These are phyloP conservation scores for Melanostoma scalare DNA, from an alignment of 2,888 invertebrate genomes.

Conservation along the genomic window DNA sequence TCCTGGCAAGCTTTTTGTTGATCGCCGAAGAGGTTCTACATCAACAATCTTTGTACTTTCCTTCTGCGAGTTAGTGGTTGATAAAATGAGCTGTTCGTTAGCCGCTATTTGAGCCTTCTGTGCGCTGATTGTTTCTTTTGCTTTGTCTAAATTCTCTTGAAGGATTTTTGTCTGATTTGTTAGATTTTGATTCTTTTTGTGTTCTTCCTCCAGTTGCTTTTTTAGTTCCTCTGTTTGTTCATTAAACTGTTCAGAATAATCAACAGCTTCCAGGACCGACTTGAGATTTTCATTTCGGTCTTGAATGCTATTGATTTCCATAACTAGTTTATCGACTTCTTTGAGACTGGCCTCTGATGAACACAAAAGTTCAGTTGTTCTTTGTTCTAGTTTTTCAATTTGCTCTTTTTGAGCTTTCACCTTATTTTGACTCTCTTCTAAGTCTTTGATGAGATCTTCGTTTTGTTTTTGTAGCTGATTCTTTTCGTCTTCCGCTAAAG, in stretches of 20 bases:
- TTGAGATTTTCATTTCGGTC: slow-evolving; percentile 45
- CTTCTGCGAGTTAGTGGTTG: too few species aligned
- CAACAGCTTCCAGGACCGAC: slow-evolving; percentile 57
- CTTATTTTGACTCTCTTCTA: slow-evolving; percentile 28
- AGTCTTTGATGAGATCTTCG: slow-evolving; percentile 30
- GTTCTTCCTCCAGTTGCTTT: slow-evolving; percentile 1
- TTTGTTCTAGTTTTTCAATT: background rate
- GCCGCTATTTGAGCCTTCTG: background rate
- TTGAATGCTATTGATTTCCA: slow-evolving; percentile 77
- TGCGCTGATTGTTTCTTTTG: background rate
- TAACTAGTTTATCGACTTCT: slow-evolving; percentile 73
- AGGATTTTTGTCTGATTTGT: background rate
- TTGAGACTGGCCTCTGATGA: slow-evolving; percentile 27
- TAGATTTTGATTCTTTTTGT: background rate
- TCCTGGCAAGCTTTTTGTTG: too few species aligned
- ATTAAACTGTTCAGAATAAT: slow-evolving; percentile 49
- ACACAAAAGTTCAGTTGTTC: slow-evolving; percentile 21
- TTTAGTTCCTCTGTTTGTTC: slow-evolving; percentile 49
- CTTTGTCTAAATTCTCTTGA: background rate
- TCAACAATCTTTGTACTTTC: too few species aligned
- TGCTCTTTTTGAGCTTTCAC: slow-evolving; percentile 29
- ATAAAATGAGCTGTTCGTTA: background rate
- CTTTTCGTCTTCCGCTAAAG: slow-evolving; percentile 1
- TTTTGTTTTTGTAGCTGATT: slow-evolving; percentile 12
- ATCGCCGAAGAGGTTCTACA: too few species aligned